A percentile compares a stretch with the other conserved stretches of the same genome.
phyloP scores from a whole-genome alignment of 1,140 invertebrate species.

The Anastrepha ludens region DNA sequence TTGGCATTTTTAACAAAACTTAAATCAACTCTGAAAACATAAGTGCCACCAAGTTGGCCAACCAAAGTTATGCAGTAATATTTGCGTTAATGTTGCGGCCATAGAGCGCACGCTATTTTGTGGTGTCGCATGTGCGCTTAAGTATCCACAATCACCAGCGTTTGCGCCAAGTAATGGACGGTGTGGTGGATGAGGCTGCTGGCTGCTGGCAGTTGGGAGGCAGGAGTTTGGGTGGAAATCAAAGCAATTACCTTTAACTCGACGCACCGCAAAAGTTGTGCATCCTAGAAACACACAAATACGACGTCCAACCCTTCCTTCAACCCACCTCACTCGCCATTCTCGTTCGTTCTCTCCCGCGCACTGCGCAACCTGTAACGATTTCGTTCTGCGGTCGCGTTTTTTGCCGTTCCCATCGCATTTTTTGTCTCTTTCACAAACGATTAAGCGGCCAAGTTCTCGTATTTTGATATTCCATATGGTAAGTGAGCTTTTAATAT shows the following conservation, averaged over 20 bases:
- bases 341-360: too few relatives aligned
- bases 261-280: not conserved
- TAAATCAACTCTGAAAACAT: not conserved
- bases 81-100: not conserved
- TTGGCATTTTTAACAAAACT: not conserved
- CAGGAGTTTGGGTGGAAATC: not conserved
- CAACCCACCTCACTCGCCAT: too few relatives aligned
- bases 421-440: not conserved
- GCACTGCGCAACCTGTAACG: not conserved
- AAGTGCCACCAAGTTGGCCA: not conserved
- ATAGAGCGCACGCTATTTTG: not conserved
- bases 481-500: not conserved
- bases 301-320: too few relatives aligned
- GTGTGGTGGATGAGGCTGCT: not conserved
- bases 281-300: not conserved
- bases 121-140: constrained; percentile 28
- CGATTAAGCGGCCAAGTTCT: not conserved
- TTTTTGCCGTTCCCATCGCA: not conserved
- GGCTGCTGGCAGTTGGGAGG: not conserved
- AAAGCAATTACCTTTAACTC: constrained; percentile 24
- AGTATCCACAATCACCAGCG: not conserved
- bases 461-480: not conserved
- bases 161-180: not conserved
- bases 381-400: not conserved
- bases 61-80: not conserved